Evolutionary conservation across 2,797 vertebrate species (phyloP).

Genomic region (Austrolebias charrua): DNA sequence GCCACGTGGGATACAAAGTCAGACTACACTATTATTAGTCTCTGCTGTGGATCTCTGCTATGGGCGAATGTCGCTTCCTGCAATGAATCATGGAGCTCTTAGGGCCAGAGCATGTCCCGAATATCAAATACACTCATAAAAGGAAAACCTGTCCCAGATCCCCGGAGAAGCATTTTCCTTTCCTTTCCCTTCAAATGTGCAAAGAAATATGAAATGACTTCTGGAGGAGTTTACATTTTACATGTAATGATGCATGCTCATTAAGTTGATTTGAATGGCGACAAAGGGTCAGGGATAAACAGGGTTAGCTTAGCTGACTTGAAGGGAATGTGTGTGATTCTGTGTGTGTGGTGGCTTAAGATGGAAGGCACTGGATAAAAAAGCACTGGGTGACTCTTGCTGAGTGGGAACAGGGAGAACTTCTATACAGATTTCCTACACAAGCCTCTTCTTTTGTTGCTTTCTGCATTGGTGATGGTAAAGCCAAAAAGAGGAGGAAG

Average conservation of each 20-base stretch:
- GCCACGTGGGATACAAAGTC: conserved; percentile 74
- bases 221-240: conserved; percentile 33
- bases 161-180: conserved; percentile 72
- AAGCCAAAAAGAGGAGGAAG: conserved; percentile 25
- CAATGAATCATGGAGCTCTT: conserved; percentile 84
- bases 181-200: conserved; percentile 49
- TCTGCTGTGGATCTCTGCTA: conserved; percentile 76
- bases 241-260: conserved; percentile 50
- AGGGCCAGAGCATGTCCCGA: conserved; percentile 80
- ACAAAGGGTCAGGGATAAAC: conserved; percentile 48
- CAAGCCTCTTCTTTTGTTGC: conserved; percentile 67
- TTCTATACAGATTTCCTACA: conserved; percentile 50
- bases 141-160: conserved; percentile 83
- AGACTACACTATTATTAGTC: conserved; percentile 80
- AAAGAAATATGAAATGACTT: conserved; percentile 56
- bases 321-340: conserved; percentile 12
- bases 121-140: conserved; percentile 84
- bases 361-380: conserved; percentile 29
- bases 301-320: conserved; percentile 39
- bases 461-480: conserved; percentile 39
- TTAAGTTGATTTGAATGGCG: conserved; percentile 61
- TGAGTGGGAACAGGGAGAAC: conserved; percentile 44
- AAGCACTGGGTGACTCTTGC: conserved; percentile 54
- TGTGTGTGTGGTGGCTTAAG: conserved; percentile 17
- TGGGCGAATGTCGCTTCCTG: conserved; percentile 72